Base-by-base conservation (phyloP, 1,140 invertebrate species). In the Eriosoma lanigerum region DNA sequence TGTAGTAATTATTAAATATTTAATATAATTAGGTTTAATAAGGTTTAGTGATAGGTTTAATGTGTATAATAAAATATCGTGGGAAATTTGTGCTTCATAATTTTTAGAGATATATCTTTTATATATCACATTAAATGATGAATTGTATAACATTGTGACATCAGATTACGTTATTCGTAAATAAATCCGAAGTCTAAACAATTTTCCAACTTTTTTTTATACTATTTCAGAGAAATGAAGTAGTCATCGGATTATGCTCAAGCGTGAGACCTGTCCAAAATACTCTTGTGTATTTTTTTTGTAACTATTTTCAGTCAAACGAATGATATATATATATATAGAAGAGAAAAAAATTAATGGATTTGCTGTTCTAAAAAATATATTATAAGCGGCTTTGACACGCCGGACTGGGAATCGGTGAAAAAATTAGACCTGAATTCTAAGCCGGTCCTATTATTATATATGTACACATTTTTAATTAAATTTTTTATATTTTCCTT, bases 401-500 rank as follows among this genome's bases (percentile, higher is more conserved):
- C 32, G 15, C 17, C 32, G 24, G 44, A 17, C 44, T 21, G 21
- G 6, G 13, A 15, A 46, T 3, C 1, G 38, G 15, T 15, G 24
- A 38, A 29, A 50, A 72, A 52, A 52, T 68, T 72, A 50, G 66
- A 4, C 24, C 46, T 26, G 21, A 70, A 70, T 29, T 70, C 50
- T 70, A 70, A 70, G 66, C 66, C 21, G 24, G 44, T 26, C 9
- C 24, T 72, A 38, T 3, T 38, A 38, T 38, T 38, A 38, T n/a
- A 52, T 44, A 24, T 19, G 68, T 50, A 24, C n/a, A 17, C 24
- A n/a, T 52, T 72, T 70, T 72, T 72, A 72, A 72, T 72, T 72
- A 72, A 72, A 72, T 72, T 72, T 52, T 44, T 29, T 32, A 32
- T 52, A 38, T 38, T 38, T 4, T 29, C 46, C 44, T 50, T 26